Evolutionary conservation across 2,888 invertebrate species (phyloP).

Genomic region (Clanis bilineata): DNA sequence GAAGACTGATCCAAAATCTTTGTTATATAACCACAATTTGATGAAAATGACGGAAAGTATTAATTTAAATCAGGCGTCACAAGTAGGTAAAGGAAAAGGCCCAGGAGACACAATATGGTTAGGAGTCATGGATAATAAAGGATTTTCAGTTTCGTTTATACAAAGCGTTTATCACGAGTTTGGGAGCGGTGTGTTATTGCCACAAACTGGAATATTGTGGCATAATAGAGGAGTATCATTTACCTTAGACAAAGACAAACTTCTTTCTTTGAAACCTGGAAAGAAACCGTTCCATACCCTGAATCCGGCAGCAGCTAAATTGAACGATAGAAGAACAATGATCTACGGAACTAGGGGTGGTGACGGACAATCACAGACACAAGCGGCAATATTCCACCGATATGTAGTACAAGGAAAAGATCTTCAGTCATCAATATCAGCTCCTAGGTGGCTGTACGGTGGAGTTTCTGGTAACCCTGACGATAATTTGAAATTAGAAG

Average conservation of each 20-base stretch:
- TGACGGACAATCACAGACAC: conserved; percentile 71
- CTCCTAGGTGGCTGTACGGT: conserved; percentile 69
- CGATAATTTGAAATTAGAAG: conserved; percentile 52
- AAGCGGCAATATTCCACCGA: conserved; percentile 71
- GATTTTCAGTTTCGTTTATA: conserved; percentile 72
- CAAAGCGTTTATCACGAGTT: conserved; percentile 64
- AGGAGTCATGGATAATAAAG: conserved; percentile 69
- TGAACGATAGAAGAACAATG: conserved; percentile 67
- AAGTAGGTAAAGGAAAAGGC: conserved; percentile 46
- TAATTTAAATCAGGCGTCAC: conserved; percentile 42
- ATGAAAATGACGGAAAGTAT: conserved; percentile 54
- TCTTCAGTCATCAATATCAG: conserved; percentile 55
- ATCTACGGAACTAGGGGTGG: conserved; percentile 71
- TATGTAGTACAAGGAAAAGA: conserved; percentile 60
- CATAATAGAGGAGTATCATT: conserved; percentile 67
- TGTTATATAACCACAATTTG: conserved; percentile 48
- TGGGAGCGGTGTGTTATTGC: conserved; percentile 66
- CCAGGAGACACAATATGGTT: conserved; percentile 73
- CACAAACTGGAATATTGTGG: conserved; percentile 69
- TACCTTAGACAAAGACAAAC: conserved; percentile 48
- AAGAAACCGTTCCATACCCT: conserved; percentile 71
- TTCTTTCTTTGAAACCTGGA: conserved; percentile 58
- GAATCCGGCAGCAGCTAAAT: conserved; percentile 63
- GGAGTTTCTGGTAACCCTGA: conserved; percentile 38
- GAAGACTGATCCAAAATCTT: conserved; percentile 52